Percentiles rank a stretch among this genome's conserved stretches.
Evolutionary conservation across 2,888 invertebrate species (phyloP).

Genomic region (Lumbricus terrestris): DNA sequence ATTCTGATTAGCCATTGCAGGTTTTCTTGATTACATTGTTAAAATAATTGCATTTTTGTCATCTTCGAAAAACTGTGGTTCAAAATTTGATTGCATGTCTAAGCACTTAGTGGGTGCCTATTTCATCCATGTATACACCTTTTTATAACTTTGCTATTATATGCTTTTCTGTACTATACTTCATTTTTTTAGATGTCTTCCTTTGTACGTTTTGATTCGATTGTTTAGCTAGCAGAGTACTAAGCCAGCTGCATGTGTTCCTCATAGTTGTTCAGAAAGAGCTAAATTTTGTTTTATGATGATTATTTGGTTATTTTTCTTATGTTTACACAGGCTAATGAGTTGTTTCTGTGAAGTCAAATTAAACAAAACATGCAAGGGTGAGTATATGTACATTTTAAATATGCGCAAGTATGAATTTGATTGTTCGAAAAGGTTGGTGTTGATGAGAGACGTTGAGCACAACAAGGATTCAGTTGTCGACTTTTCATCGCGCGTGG

Average conservation of each 20-base stretch:
- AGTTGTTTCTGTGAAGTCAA: background rate
- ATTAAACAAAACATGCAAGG: background rate
- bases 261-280: background rate
- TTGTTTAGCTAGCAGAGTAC: background rate
- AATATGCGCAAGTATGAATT: background rate
- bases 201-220: background rate
- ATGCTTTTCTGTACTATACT: background rate
- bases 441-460: conserved; percentile 17
- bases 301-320: background rate
- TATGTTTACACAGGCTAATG: too few relatives aligned
- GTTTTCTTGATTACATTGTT: background rate
- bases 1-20: background rate
- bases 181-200: background rate
- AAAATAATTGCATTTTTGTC: background rate
- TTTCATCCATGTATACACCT: background rate
- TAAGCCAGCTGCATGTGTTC: background rate
- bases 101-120: background rate
- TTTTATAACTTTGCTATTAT: background rate
- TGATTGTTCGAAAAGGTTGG: conserved; percentile 16
- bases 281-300: background rate
- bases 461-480: conserved; percentile 17
- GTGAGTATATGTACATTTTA: background rate
- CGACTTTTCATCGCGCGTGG: conserved; percentile 14
- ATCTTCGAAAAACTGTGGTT: background rate
- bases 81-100: background rate